Conservation (phyloP, 35 echinoderm and acorn worm genomes). For the Lytechinus variegatus region DNA sequence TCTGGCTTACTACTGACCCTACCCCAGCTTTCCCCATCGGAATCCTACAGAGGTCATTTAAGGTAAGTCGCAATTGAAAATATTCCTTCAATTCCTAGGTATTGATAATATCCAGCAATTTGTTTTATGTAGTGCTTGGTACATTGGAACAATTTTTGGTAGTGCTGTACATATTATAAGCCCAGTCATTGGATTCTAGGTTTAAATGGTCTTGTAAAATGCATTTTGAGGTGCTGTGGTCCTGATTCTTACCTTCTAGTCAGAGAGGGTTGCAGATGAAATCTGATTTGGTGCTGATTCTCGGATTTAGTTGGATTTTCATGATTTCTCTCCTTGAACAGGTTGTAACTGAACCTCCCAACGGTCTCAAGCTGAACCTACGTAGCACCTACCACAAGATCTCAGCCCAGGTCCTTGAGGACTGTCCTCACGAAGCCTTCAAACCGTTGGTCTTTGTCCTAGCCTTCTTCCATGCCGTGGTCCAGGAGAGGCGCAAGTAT, state of each 20-base stretch:
- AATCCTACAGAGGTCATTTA: conserved; percentile 95
- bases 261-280: too few species aligned
- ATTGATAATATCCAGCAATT: too few species aligned
- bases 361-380: conserved; percentile 97
- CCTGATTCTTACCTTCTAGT: too few species aligned
- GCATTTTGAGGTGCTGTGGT: too few species aligned
- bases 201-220: too few species aligned
- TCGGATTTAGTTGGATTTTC: not conserved
- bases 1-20: conserved; percentile 98
- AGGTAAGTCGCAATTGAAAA: conserved; percentile 50
- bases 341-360: conserved; percentile 99
- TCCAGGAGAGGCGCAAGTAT: conserved; percentile 94
- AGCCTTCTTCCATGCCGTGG: conserved; percentile 97
- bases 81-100: too few species aligned
- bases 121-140: too few species aligned
- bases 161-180: too few species aligned
- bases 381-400: conserved; percentile 97
- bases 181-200: too few species aligned
- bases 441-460: conserved; percentile 93
- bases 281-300: too few species aligned
- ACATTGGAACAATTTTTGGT: too few species aligned
- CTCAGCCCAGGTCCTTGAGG: conserved; percentile 80
- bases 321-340: not conserved
- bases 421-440: conserved; percentile 93
- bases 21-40: conserved; percentile 97